Base-by-base conservation (phyloP, 2,113 vertebrate genomes). In the Rhinoderma darwinii region DNA sequence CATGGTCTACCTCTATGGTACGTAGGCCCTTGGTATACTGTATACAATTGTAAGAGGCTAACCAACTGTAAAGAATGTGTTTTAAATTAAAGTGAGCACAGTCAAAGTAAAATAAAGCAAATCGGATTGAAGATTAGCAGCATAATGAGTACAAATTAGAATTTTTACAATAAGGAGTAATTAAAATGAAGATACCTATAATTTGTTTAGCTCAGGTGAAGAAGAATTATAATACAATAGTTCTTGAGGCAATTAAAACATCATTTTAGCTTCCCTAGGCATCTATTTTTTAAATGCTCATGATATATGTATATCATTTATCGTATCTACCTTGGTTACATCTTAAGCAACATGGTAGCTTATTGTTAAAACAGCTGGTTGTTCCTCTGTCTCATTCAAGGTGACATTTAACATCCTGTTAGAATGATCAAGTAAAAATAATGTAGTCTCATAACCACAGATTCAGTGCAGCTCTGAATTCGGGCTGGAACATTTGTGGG, bases 331-430 rank as follows among this genome's bases (percentile, higher is more conserved):
- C 56, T 41, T 87, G 5, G 20, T 80, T 86, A 37, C 72, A 88
- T 88, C 89, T 88, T 30, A 78, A 88, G 75, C 2, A 2, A 18
- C 66, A 39, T 37, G 8, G 18, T 68, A 77, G 84, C 2, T 86
- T 89, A 50, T 14, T 87, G 17, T 89, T 89, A 85, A 80, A 74
- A 39, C 22, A 89, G 1, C 0, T 83, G 27, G 30, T 88, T 54
- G 15, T 32, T 54, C 41, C 0, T 30, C 4, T 7, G 63, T 39
- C 35, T 51, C 82, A 82, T 8, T 88, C 50, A 44, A 59, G 88
- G 17, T 83, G 79, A 59, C n/a, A 47, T 91, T 89, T 78, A 78
- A 85, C 73, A 85, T 77, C 78, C 37, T 66, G 70, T 75, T 75
- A 7, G 56, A 78, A 41, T 25, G 70, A 63, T 84, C 22, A 88